Percentiles rank a stretch among this genome's conserved stretches.
phyloP scores from a whole-genome alignment of 1,140 invertebrate genomes.

The Leucophenga varia region DNA sequence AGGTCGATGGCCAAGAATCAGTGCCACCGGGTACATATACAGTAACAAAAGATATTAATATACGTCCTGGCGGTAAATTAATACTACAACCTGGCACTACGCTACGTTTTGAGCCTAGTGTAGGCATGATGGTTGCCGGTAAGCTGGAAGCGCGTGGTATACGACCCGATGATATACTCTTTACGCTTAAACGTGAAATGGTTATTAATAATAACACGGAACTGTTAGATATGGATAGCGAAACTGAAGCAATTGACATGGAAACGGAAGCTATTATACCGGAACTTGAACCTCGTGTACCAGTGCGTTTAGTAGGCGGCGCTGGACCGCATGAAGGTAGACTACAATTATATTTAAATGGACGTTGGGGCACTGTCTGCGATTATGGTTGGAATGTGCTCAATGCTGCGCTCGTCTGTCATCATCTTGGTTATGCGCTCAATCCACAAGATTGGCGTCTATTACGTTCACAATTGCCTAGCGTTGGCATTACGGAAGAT shows the following conservation, averaged over 20 bases:
- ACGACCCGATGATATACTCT: conserved; percentile 72
- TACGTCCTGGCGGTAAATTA: conserved; percentile 83
- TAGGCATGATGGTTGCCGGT: conserved; percentile 96
- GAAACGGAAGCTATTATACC: conserved; percentile 61
- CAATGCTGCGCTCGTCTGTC: conserved; percentile 90
- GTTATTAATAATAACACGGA: conserved; percentile 65
- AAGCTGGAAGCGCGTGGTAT: conserved; percentile 80
- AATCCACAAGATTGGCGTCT: conserved; percentile 92
- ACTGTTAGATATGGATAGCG: conserved; percentile 46
- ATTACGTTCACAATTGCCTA: conserved; percentile 76
- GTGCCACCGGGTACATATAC: conserved; percentile 78
- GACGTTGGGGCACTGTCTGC: conserved; percentile 96
- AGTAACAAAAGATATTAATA: conserved; percentile 87
- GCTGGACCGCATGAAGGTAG: conserved; percentile 74
- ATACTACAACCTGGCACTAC: conserved; percentile 84
- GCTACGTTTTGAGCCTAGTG: conserved; percentile 81
- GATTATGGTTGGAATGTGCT: conserved; percentile 94
- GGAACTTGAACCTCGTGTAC: conserved; percentile 61
- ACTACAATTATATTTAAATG: conserved; percentile 76
- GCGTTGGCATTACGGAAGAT: conserved; percentile 73
- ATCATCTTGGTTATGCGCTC: conserved; percentile 89
- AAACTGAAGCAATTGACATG: conserved; percentile 56
- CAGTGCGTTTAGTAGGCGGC: conserved; percentile 76
- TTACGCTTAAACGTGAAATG: conserved; percentile 76
- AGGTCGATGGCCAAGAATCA: conserved; percentile 83